Base-by-base conservation (phyloP, 2,888 invertebrate species). In the Noctua janthina region DNA sequence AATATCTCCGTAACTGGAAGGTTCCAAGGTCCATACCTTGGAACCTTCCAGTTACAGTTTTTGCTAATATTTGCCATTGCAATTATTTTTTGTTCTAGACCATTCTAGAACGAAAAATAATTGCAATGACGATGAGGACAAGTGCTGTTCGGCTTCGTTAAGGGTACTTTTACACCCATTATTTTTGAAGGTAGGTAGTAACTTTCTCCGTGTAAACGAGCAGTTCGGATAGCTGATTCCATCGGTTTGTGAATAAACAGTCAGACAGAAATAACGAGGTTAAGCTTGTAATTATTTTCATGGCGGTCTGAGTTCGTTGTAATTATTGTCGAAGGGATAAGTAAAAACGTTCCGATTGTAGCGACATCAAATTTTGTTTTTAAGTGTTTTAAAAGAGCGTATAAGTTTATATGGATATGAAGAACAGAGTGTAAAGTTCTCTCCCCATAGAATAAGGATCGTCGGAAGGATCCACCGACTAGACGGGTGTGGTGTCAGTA, bases 261-360 rank as follows among this genome's bases (percentile, higher is more conserved):
- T 23, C 8, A 39, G n/a, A 46, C 56, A 64, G 29, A 73, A 70
- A 70, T 70, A 85, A 84, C 68, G 77, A 70, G 62, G 17, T 83
- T 76, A 73, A 81, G 20, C 46, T 29, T 39, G 68, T 76, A 81
- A 85, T 84, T 84, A 85, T 81, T 85, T 76, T 64, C 54, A 81
- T 73, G 17, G 69, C 10, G 76, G 80, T 20, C n/a, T 56, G 75
- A 51, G 23, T 59, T 56, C n/a, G 39, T 67, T 56, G 15, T 59
- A 43, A 59, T 71, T 54, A 82, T 46, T 43, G 6, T 49, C 29
- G 17, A 51, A 35, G 43, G 62, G n/a, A 49, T 69, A 0, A 29
- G 29, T 1, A 29, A n/a, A 13, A 49, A 23, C 73, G n/a, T 54
- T 35, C n/a, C 46, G 17, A 46, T 46, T 64, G 54, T n/a, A 20